Percentiles rank a stretch among this genome's conserved stretches.
phyloP scores from a whole-genome alignment of 2,113 vertebrate species.

The Merops nubicus region DNA sequence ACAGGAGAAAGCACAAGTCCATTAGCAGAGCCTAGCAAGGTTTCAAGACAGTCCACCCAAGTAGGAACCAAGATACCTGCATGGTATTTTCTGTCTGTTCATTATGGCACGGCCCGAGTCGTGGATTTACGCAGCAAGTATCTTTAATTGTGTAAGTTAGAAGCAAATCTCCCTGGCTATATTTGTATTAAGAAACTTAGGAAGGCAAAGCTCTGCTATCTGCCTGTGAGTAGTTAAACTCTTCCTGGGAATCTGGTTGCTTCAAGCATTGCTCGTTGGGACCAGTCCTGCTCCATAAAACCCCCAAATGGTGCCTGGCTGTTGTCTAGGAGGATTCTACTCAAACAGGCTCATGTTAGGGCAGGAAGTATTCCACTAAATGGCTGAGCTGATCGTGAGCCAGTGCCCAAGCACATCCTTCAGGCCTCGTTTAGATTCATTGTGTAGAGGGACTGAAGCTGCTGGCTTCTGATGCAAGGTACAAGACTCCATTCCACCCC shows the following conservation, averaged over 20 bases:
- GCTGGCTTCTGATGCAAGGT: neutral
- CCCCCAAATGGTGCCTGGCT: fast-evolving
- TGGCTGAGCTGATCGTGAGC: fast-evolving
- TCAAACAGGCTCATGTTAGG: neutral
- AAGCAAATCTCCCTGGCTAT: neutral
- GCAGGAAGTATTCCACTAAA: neutral
- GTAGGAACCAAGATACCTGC: neutral
- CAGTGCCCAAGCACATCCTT: neutral
- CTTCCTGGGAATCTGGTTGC: neutral
- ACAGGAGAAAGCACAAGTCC: neutral
- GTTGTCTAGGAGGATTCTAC: neutral
- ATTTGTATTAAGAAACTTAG: neutral
- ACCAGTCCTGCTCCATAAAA: neutral
- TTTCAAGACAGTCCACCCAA: neutral
- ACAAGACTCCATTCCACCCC: neutral
- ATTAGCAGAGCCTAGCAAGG: neutral
- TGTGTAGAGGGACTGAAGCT: neutral
- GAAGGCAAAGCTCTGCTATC: neutral
- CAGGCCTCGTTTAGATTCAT: neutral
- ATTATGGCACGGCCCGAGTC: neutral
- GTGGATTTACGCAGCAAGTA: neutral
- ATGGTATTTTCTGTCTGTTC: neutral
- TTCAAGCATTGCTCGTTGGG: neutral
- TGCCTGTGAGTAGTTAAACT: neutral
- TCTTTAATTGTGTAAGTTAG: neutral